Conservation (phyloP, 2,113 vertebrate genomes). For the Megaceryle maxima region DNA sequence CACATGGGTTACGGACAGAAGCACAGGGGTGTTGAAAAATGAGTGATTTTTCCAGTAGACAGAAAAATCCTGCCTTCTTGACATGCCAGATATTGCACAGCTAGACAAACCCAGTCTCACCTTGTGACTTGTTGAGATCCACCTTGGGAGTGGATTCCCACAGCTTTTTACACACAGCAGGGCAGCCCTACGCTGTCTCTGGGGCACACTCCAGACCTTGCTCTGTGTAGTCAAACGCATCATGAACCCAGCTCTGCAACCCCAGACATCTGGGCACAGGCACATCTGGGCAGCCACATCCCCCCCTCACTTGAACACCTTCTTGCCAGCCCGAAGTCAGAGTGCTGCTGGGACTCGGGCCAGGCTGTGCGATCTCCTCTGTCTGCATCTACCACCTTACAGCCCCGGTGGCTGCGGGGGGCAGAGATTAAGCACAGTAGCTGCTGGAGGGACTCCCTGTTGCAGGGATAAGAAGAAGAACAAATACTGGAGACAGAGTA, state of each 20-base stretch:
- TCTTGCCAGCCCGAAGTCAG: background rate
- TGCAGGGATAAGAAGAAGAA: background rate
- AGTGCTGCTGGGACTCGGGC: accelerated
- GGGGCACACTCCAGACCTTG: background rate
- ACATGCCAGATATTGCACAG: background rate
- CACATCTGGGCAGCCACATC: background rate
- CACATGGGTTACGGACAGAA: background rate
- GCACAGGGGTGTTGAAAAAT: accelerated
- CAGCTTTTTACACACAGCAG: background rate
- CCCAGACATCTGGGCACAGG: background rate
- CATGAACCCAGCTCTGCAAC: background rate
- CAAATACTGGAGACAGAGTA: background rate
- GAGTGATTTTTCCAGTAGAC: background rate
- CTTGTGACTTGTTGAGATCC: too few relatives aligned
- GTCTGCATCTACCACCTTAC: background rate
- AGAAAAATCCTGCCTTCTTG: background rate
- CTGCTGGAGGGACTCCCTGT: background rate
- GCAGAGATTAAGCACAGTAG: background rate
- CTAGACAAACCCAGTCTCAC: background rate
- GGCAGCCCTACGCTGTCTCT: background rate
- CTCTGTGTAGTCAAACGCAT: background rate
- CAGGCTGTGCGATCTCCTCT: accelerated
- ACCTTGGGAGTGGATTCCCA: background rate
- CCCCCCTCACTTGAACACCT: background rate
- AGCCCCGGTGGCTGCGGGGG: accelerated